Percentiles rank a stretch among this genome's conserved stretches.
Evolutionary conservation across 2,797 vertebrate genomes (phyloP).

Genomic region (Pangasius larnaudii): DNA sequence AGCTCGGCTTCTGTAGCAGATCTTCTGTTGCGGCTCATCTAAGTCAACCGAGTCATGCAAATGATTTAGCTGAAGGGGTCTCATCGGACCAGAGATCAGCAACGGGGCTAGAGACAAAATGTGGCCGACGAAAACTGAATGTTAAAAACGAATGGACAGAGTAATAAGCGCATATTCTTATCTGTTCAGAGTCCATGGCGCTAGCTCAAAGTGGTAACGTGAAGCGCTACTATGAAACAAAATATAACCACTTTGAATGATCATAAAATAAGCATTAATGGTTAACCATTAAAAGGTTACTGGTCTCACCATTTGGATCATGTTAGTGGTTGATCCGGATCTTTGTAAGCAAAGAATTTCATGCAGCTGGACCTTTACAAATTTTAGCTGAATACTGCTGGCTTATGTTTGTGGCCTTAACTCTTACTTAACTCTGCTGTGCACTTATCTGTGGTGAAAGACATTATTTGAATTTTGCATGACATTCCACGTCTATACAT

Average conservation of each 20-base stretch:
- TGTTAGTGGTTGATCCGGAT: background rate
- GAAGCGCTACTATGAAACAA: background rate
- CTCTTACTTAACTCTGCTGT: no score
- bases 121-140: background rate
- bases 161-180: background rate
- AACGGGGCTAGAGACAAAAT: background rate
- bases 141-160: background rate
- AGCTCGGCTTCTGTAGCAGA: background rate
- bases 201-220: background rate
- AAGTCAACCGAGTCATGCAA: background rate
- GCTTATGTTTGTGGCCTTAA: background rate
- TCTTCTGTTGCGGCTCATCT: background rate
- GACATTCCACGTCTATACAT: background rate
- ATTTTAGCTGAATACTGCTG: background rate
- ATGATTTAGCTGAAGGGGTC: background rate
- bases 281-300: background rate
- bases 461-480: no score
- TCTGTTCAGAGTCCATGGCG: background rate
- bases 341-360: background rate
- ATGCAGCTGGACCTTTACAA: background rate
- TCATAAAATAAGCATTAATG: background rate
- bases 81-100: background rate
- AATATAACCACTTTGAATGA: background rate
- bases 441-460: no score
- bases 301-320: background rate